Evolutionary conservation across 2,888 invertebrate species (phyloP), one percentile per base, ranked within the genome.

Genomic region (Hartigia nigra): DNA sequence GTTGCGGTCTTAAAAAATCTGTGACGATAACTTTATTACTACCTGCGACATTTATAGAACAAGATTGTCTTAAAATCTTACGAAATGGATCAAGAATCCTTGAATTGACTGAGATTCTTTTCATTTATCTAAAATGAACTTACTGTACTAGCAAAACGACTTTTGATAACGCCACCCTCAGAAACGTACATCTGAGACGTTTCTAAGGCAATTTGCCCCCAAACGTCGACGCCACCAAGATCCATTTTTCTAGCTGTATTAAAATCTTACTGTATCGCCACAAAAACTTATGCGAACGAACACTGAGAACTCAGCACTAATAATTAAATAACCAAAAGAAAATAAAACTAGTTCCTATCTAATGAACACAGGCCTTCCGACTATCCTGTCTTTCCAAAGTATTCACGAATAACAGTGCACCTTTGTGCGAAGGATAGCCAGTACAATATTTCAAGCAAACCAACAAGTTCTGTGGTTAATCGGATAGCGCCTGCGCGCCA

Each of bases 131-230:
- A 23, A 55, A 55, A 55, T 55, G 2, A 82, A 90, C 92, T 93
- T 95, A 97, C 97, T 95, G 97, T 97, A 92, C 94, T 94, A 80
- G 96, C 96, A 91, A 97, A 97, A 82, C 96, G 96, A 91, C 97
- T 97, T 90, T 96, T 94, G 86, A 95, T 92, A 86, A 94, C 94
- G 80, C 96, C 96, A 82, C 95, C 96, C 92, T 97, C 97, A 70
- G 95, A 95, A 84, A 97, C 93, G 92, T 97, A 97, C 83, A 97
- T 96, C 92, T 97, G 96, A 86, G 96, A 95, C 78, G 96, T 96
- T 92, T 97, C 97, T 80, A 97, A 93, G 81, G 97, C 97, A 88
- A 97, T 93, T 92, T 97, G 97, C 76, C 97, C 97, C 97, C 97
- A 97, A 88, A 97, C 95, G 93, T 97, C 96, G 78, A 95, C 94